Evolutionary conservation across 2,888 invertebrate genomes (phyloP).

Genomic region (Amorpha juglandis): DNA sequence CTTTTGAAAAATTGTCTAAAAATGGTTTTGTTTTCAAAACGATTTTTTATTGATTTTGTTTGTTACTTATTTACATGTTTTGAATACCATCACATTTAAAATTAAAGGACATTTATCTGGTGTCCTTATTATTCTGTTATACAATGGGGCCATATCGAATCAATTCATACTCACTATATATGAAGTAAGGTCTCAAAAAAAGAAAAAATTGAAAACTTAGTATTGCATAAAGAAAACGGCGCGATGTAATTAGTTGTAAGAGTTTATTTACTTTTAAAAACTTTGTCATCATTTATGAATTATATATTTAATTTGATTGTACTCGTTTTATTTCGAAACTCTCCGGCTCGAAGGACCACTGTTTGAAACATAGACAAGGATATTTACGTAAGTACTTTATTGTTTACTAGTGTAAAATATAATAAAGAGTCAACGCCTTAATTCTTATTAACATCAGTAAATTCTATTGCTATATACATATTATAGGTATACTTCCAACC

Average conservation of each 20-base stretch:
- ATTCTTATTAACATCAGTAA: no score
- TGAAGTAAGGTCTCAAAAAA: constrained; percentile 2
- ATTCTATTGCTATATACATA: no score
- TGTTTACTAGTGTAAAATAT: no score
- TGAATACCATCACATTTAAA: not conserved
- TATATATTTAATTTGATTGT: constrained; percentile 19
- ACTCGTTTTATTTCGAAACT: not conserved
- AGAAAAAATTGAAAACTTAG: not conserved
- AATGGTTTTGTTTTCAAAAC: no score
- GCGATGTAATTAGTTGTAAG: constrained; percentile 1
- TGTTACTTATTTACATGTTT: no score
- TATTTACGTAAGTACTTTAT: not conserved
- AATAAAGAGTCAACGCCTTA: no score
- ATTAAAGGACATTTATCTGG: not conserved
- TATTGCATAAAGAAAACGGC: not conserved
- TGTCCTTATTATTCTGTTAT: not conserved
- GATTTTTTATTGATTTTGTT: no score
- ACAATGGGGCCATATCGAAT: not conserved
- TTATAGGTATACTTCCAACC: no score
- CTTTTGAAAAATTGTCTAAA: no score
- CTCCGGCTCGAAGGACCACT: constrained; percentile 13
- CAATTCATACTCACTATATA: not conserved
- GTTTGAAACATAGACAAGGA: not conserved
- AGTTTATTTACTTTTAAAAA: constrained; percentile 21
- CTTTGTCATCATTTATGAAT: constrained; percentile 10